Evolutionary conservation across 2,888 invertebrate species (phyloP).

Genomic region (Alitta virens): DNA sequence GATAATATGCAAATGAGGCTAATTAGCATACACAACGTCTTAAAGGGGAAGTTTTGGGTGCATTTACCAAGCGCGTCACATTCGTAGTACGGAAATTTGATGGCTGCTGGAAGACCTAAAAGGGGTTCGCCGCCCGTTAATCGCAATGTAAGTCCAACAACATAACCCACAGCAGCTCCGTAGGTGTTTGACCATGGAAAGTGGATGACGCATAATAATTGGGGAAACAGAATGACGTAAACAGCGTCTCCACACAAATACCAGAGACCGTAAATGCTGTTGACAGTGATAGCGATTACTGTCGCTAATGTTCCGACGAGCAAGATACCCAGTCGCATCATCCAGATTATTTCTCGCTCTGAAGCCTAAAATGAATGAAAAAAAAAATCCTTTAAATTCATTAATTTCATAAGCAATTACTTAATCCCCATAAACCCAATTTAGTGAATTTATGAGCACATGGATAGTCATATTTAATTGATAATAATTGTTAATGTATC

Average conservation of each 20-base stretch:
- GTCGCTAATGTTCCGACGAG: slow-evolving; percentile 85
- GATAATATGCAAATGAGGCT: not conserved
- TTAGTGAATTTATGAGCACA: too few relatives aligned
- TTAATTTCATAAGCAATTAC: too few relatives aligned
- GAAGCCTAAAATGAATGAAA: slow-evolving; percentile 15
- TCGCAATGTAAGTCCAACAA: slow-evolving; percentile 68
- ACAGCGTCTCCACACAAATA: slow-evolving; percentile 98
- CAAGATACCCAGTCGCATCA: slow-evolving; percentile 85
- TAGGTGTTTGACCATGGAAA: slow-evolving; percentile 94
- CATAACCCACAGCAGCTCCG: slow-evolving; percentile 72
- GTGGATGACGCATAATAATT: slow-evolving; percentile 91
- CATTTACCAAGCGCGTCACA: slow-evolving; percentile 21
- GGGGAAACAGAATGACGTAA: slow-evolving; percentile 94
- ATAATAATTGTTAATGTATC: too few relatives aligned
- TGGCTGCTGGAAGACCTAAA: slow-evolving; percentile 39
- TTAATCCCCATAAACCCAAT: too few relatives aligned
- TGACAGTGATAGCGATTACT: slow-evolving; percentile 92
- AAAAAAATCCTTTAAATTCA: too few relatives aligned
- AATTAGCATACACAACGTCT: not conserved
- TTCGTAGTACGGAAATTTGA: slow-evolving; percentile 47
- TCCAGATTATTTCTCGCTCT: slow-evolving; percentile 75
- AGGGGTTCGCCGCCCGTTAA: slow-evolving; percentile 48
- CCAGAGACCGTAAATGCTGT: slow-evolving; percentile 96
- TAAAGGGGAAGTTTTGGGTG: not conserved
- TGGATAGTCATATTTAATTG: too few relatives aligned